Base-by-base conservation (phyloP, 2,888 invertebrate genomes). In the Therioaphis trifolii region DNA sequence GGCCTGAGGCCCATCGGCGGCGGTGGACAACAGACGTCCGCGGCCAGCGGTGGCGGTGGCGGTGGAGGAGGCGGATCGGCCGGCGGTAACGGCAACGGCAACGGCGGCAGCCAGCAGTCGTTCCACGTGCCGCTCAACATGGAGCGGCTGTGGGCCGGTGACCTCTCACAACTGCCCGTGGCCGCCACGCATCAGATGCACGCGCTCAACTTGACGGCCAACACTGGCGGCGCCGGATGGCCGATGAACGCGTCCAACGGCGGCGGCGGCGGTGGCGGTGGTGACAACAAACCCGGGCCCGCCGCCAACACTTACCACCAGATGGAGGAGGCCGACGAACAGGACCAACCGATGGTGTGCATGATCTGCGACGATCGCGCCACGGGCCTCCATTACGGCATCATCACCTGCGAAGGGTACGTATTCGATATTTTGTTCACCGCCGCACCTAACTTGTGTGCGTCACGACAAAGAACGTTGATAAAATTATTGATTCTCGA, bases 301-400 rank as follows among this genome's bases (percentile, higher is more conserved):
- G n/a, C n/a, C n/a, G 85, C 74, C 85, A 85, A 74, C 72, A 76
- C 85, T 66, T 82, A 85, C 52, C 85, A 85, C 79, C 85, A 76
- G 21, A 85, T 85, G 66, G 86, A 87, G 35, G 89, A 88, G 27
- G 88, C 88, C 58, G 92, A 93, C 85, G 96, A 96, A 87, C 96
- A 96, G 87, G 96, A 96, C 87, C 95, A 95, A 89, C 96, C 96
- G 18, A 94, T 97, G 94, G 96, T 97, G 86, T 98, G 98, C 89
- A 97, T 97, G 95, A 99, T 99, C 87, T 99, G 99, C 89, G 97
- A 97, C 89, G 99, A 99, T 89, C 97, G 96, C 88, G 98, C 98
- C 79, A 98, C 98, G 4, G 99, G 99, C 46, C 92, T 99, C 84
- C 99, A 99, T 89, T 99, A 99, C 88, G 99, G 99, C 86, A 98